Conservation (phyloP, 2,113 vertebrate species). For the Myotis yumanensis region DNA sequence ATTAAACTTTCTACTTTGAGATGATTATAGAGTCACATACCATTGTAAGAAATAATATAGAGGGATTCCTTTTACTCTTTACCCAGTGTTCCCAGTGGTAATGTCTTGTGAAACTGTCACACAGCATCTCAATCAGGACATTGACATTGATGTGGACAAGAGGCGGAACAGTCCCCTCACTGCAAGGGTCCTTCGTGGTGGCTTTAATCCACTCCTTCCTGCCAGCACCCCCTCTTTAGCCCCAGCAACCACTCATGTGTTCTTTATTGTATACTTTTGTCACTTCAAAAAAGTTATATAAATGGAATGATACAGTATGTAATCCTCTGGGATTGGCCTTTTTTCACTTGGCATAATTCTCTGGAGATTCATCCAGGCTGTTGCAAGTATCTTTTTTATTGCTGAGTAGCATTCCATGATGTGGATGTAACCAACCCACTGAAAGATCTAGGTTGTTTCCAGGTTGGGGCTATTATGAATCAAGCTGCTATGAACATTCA, state of each 20-base stretch:
- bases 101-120: not conserved
- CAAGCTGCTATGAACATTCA: not conserved
- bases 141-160: not conserved
- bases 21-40: not conserved
- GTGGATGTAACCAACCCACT: not conserved
- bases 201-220: not conserved
- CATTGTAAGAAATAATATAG: not conserved
- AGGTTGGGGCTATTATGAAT: not conserved
- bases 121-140: not conserved
- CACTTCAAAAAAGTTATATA: not conserved
- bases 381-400: not conserved
- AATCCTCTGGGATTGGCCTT: not conserved
- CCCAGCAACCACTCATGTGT: not conserved
- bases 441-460: not conserved
- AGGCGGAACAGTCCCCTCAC: not conserved
- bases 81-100: not conserved
- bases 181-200: not conserved
- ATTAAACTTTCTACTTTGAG: not conserved
- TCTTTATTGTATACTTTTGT: not conserved
- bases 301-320: not conserved
- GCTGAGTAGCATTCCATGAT: not conserved
- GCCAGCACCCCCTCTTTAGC: rapidly evolving
- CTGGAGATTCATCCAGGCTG: not conserved
- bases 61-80: not conserved
- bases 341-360: not conserved